A percentile compares a stretch with the other conserved stretches of the same genome.
Conservation (phyloP, 1,140 invertebrate genomes). For the Bombus superbus region DNA sequence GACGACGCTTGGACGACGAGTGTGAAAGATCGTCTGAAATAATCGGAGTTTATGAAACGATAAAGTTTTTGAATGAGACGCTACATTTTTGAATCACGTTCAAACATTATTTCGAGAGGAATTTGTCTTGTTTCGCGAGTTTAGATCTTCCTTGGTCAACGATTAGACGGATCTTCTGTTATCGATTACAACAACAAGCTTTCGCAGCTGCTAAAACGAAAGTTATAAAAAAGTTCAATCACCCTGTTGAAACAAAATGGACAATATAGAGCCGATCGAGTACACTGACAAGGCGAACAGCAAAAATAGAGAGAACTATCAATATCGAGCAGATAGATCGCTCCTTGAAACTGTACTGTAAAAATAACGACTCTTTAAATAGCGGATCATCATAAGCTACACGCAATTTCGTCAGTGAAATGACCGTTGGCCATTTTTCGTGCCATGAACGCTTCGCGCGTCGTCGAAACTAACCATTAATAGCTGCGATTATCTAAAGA, state of each 20-base stretch:
- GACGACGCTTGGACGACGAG: not conserved
- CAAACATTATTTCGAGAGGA: not conserved
- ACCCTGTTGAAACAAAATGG: not conserved
- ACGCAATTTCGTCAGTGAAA: slow-evolving; percentile 39
- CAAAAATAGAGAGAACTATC: slow-evolving; percentile 34
- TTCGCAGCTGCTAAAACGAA: not conserved
- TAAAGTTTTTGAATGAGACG: fast-evolving
- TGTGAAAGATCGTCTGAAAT: not conserved
- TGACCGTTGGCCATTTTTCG: slow-evolving; percentile 34
- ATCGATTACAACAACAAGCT: too few relatives aligned
- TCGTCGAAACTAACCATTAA: not conserved
- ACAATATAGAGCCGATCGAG: not conserved
- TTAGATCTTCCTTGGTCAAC: not conserved
- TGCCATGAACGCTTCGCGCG: slow-evolving; percentile 5
- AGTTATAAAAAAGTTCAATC: slow-evolving; percentile 31
- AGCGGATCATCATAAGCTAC: slow-evolving; percentile 27
- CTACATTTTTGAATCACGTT: not conserved
- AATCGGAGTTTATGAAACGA: too few relatives aligned
- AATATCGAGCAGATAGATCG: slow-evolving; percentile 31
- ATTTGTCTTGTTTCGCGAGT: not conserved
- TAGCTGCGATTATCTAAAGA: not conserved
- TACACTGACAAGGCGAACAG: not conserved
- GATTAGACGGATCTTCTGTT: not conserved
- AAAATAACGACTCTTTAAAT: slow-evolving; percentile 51
- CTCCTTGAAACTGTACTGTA: slow-evolving; percentile 28